Percentiles rank a stretch among this genome's conserved stretches.
Conservation (phyloP, 2,113 vertebrate genomes). For the Embiotoca jacksoni region DNA sequence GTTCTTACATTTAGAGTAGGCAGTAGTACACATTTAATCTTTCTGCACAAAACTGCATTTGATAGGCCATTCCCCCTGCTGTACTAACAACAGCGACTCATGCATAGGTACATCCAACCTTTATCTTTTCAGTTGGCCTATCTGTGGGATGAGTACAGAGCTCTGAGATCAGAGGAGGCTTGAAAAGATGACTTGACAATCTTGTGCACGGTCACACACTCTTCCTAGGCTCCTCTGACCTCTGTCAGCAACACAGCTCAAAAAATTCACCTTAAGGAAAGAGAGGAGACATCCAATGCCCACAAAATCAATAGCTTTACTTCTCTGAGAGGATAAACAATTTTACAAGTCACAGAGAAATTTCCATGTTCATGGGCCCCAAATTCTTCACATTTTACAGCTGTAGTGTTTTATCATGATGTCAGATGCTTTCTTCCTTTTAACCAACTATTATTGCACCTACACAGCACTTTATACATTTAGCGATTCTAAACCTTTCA, state of each 20-base stretch:
- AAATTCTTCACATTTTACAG: conserved; percentile 25
- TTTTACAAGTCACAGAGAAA: conserved; percentile 49
- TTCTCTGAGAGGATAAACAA: conserved; percentile 58
- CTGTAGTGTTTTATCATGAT: background rate
- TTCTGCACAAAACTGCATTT: conserved; percentile 54
- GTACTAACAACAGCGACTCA: conserved; percentile 46
- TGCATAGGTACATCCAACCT: conserved; percentile 60
- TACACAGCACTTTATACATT: background rate
- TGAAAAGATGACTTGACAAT: conserved; percentile 63
- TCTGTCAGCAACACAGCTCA: conserved; percentile 52
- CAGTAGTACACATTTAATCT: conserved; percentile 60
- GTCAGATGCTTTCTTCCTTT: background rate
- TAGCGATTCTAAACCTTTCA: background rate
- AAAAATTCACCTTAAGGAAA: conserved; percentile 58
- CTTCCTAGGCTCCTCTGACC: conserved; percentile 58
- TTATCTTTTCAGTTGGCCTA: conserved; percentile 59
- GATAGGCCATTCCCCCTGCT: conserved; percentile 33
- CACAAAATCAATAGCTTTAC: conserved; percentile 74
- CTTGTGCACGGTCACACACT: conserved; percentile 43
- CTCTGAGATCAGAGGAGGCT: conserved; percentile 62
- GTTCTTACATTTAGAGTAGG: conserved; percentile 68
- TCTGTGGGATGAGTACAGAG: conserved; percentile 70
- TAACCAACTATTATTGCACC: background rate
- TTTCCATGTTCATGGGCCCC: conserved; percentile 14
- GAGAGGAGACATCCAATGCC: conserved; percentile 59